phyloP scores from a whole-genome alignment of 1,140 invertebrate genomes.

The Drosophila lacertosa region DNA sequence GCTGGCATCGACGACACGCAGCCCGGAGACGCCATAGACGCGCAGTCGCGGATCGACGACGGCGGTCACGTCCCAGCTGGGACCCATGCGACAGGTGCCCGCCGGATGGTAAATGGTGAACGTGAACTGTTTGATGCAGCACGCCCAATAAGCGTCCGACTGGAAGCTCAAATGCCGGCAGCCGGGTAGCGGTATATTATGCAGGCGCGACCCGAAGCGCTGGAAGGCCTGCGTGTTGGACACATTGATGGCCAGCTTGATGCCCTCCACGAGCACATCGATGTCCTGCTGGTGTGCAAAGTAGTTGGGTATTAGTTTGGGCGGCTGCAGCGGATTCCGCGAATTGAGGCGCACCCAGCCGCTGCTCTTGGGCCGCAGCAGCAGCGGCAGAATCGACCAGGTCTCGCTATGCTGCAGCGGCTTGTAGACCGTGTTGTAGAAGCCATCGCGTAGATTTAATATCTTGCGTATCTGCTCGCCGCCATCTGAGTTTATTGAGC shows the following conservation, averaged over 20 bases:
- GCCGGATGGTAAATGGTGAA: conserved; percentile 94
- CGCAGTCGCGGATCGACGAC: conserved; percentile 92
- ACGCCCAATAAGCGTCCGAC: conserved; percentile 94
- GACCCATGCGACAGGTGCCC: conserved; percentile 95
- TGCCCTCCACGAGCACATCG: conserved; percentile 90
- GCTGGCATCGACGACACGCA: conserved; percentile 91
- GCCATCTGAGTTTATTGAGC: conserved; percentile 91
- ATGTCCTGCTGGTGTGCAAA: conserved; percentile 92
- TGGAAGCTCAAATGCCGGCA: conserved; percentile 89
- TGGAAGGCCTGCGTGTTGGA: conserved; percentile 92
- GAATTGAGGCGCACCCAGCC: conserved; percentile 92
- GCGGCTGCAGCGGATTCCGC: conserved; percentile 91
- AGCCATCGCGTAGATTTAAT: conserved; percentile 89
- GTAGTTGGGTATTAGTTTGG: conserved; percentile 96
- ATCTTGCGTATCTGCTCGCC: conserved; percentile 91
- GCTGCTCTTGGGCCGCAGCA: conserved; percentile 92
- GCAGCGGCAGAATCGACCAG: conserved; percentile 92
- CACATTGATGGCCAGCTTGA: conserved; percentile 91
- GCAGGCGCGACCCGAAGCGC: conserved; percentile 90
- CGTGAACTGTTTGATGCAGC: conserved; percentile 89
- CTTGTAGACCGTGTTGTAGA: conserved; percentile 94
- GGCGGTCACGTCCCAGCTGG: conserved; percentile 88
- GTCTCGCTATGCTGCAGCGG: conserved; percentile 91
- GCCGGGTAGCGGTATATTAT: conserved; percentile 91
- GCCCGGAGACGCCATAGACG: conserved; percentile 89